phyloP scores from a whole-genome alignment of 2,797 vertebrate species.

The Adrianichthys oophorus region DNA sequence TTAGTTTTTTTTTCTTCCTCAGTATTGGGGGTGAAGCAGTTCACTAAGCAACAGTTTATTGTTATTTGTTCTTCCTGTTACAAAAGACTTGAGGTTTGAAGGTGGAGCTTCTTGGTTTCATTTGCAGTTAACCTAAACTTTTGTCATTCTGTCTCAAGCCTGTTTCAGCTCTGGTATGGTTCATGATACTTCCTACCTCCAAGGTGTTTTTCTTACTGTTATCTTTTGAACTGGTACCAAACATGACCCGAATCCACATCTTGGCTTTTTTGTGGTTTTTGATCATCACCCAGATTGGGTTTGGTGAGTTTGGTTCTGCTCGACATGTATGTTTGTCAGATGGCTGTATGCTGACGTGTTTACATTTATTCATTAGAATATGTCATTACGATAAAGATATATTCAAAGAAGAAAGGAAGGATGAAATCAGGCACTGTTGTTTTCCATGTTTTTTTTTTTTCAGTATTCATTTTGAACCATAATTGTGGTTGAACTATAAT shows the following conservation, averaged over 20 bases:
- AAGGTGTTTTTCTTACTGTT: too few species aligned
- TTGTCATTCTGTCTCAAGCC: background rate
- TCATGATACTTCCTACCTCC: background rate
- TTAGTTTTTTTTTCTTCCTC: too few species aligned
- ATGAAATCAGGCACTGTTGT: too few species aligned
- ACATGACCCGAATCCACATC: conserved; percentile 28
- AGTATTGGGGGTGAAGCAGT: background rate
- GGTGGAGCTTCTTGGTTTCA: conserved; percentile 66
- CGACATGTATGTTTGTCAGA: too few species aligned
- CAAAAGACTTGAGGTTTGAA: conserved; percentile 40
- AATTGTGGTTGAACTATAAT: too few species aligned
- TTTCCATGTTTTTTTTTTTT: too few species aligned
- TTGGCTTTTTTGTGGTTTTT: conserved; percentile 45
- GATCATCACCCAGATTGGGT: conserved; percentile 17
- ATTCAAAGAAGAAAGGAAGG: too few species aligned
- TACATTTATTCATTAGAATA: too few species aligned
- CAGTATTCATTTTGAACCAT: too few species aligned
- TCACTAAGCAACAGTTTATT: background rate
- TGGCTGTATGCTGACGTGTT: too few species aligned
- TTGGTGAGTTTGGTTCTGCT: conserved; percentile 48
- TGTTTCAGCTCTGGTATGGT: conserved; percentile 32
- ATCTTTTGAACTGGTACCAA: background rate
- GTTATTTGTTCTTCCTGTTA: conserved; percentile 41
- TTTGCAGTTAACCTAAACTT: conserved; percentile 25
- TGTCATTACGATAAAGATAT: too few species aligned